A percentile compares a stretch with the other conserved stretches of the same genome.
phyloP scores from a whole-genome alignment of 2,888 invertebrate genomes.

The Gymnocheta viridis region DNA sequence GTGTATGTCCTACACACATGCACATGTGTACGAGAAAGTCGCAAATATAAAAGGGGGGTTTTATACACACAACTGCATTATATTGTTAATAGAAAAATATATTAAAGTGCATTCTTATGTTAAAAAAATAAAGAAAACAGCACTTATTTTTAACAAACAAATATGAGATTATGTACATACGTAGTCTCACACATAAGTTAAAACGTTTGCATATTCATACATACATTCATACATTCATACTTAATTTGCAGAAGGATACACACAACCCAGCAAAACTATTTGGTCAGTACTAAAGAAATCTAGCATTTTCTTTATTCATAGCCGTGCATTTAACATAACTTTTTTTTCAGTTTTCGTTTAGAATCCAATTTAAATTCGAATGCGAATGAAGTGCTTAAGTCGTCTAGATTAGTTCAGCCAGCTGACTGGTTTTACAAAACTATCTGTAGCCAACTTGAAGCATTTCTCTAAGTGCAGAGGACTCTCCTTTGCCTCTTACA shows the following conservation, averaged over 20 bases:
- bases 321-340: background rate
- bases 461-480: too few species aligned
- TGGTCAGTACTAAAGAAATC: background rate
- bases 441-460: too few species aligned
- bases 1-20: background rate
- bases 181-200: background rate
- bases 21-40: conserved; percentile 1
- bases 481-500: too few species aligned
- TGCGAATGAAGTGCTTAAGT: background rate
- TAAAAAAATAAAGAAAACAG: conserved; percentile 23
- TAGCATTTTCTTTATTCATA: background rate
- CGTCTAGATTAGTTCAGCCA: too few species aligned
- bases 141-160: conserved; percentile 14
- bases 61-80: conserved; percentile 18
- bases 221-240: background rate
- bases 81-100: conserved; percentile 31
- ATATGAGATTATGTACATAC: background rate
- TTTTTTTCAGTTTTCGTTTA: background rate
- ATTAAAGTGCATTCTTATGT: conserved; percentile 29
- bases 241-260: background rate
- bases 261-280: background rate
- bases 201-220: background rate
- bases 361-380: background rate
- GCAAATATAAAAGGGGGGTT: conserved; percentile 42
- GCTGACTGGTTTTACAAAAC: too few species aligned